Conservation (phyloP, 2,797 vertebrate species). For the Craterocephalus amniculus region DNA sequence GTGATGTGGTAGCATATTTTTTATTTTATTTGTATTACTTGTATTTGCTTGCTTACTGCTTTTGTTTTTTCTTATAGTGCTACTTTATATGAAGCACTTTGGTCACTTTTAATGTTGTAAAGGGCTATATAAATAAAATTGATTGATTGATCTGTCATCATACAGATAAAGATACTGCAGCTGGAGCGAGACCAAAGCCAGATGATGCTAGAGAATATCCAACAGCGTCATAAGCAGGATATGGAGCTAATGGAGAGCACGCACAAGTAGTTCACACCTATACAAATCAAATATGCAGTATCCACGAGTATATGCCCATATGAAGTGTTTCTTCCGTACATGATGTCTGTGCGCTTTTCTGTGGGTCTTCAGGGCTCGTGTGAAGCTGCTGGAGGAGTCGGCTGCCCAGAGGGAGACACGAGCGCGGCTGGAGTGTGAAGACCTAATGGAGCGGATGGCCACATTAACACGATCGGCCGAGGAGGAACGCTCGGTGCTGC, state of each 20-base stretch:
- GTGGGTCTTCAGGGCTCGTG: constrained; percentile 68
- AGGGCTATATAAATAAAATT: no score
- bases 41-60: no score
- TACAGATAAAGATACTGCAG: constrained; percentile 86
- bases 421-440: constrained; percentile 82
- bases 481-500: constrained; percentile 82
- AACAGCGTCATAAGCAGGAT: constrained; percentile 86
- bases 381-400: constrained; percentile 87
- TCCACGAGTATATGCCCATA: neutral
- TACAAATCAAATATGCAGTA: neutral
- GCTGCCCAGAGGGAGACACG: constrained; percentile 81
- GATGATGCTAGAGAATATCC: constrained; percentile 84
- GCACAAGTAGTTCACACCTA: constrained; percentile 80
- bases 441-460: constrained; percentile 79
- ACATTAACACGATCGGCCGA: constrained; percentile 70
- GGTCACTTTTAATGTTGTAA: no score
- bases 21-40: no score
- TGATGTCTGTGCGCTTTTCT: neutral
- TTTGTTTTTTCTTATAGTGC: no score
- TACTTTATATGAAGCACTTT: no score
- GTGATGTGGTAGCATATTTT: no score
- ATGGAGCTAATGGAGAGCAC: constrained; percentile 85
- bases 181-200: constrained; percentile 85
- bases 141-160: no score
- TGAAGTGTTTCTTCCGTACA: neutral